Evolutionary conservation across 2,797 vertebrate species (phyloP), one percentile per base, ranked within the genome.

Genomic region (Yasuhikotakia modesta): DNA sequence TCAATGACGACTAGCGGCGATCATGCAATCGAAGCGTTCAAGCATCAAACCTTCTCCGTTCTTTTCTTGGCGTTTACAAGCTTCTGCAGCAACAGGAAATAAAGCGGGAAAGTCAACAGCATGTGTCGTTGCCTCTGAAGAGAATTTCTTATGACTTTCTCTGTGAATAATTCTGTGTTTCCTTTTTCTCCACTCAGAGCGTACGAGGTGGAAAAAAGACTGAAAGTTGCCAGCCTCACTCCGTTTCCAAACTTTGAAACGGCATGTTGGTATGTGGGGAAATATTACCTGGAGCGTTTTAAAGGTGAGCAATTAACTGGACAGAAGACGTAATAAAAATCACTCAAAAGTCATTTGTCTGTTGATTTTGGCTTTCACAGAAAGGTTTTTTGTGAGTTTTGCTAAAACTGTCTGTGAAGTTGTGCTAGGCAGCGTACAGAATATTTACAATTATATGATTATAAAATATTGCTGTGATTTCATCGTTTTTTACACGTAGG

Each of bases 221-320:
- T 99, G 86, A 99, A 98, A 88, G 95, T 98, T 52, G 93, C 93
- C 87, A 97, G 96, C 53, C 93, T 98, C 89, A 98, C 92, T 72
- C 97, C 97, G 79, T 99, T 99, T 86, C 90, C 94, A 68, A 99
- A 98, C 92, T 99, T 94, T 0, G 96, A 99, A 92, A 99, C 97
- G 0, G 96, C 97, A 0, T 99, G 97, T 90, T 99, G 97, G 97
- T 99, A 99, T 53, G 96, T 95, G 89, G 97, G 96, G 67, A 95
- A 93, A 80, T 95, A 97, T 85, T 93, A 96, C 32, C 93, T 99
- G 5, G 97, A 99, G 88, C 91, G 93, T 1, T 98, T 99, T 92
- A 99, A 95, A 97, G 96, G 97, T 99, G 93, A 87, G 77, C 17
- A 6, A 17, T 53, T 10, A 17, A 52, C 2, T 17, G 14, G 24